Base-by-base conservation (phyloP, 2,797 vertebrate genomes). In the Parauchenoglanis ngamensis region DNA sequence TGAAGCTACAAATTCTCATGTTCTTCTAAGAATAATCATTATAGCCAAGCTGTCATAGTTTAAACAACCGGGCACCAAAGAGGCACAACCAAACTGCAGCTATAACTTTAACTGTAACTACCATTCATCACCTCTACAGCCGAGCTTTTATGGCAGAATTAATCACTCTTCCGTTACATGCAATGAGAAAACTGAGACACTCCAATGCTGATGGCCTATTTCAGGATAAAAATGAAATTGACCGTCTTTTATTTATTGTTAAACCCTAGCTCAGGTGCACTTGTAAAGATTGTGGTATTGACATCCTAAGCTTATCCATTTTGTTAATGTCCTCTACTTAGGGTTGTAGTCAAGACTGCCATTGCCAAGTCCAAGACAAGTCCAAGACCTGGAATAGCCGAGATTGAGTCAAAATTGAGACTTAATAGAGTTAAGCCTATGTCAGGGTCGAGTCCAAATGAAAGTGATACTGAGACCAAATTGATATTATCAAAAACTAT, bases 81-180 rank as follows among this genome's bases (percentile, higher is more conserved):
- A 85, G 88, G 88, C 89, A 90, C 91, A 90, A 89, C 83, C 35
- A 72, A 88, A 88, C 89, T 91, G 90, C 73, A 90, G 81, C 83
- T 82, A 19, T 90, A 87, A 92, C 86, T 70, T 90, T 83, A 87
- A 87, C 85, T 81, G 31, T 77, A 59, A 87, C 35, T 52, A 52
- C 40, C 40, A 31, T 63, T 88, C 88, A 87, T 80, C 78, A 44
- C 35, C 78, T 80, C 31, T 59, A 25, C 77, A 79, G 89, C 91
- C 92, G 85, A 91, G 89, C 35, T 89, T 87, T 87, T 87, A 40
- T 80, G 63, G 75, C 80, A 80, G 80, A 86, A 80, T 40, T 85
- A 76, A 81, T 78, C 28, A 65, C 67, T 46, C 23, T 28, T 40
- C 75, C 44, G 59, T 82, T 75, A 85, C 23, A 56, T 76, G 6